phyloP scores from a whole-genome alignment of 2,113 vertebrate species.

The Euleptes europaea region DNA sequence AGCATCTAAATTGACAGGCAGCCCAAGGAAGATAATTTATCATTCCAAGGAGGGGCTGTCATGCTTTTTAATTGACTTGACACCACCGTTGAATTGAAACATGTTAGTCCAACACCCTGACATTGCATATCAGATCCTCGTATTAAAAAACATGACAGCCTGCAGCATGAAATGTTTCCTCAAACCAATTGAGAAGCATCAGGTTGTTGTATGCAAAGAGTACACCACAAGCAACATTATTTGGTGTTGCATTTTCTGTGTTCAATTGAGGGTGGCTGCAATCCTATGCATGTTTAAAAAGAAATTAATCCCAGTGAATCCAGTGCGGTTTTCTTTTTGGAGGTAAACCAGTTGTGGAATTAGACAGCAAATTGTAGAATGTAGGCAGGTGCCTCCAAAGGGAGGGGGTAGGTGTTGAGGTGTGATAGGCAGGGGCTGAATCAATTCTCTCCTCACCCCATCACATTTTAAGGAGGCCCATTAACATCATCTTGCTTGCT shows the following conservation, averaged over 20 bases:
- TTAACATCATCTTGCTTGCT: too few relatives aligned
- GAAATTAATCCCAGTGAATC: neutral
- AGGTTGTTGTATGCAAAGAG: constrained; percentile 1
- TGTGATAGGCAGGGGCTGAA: too few relatives aligned
- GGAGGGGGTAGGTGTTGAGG: too few relatives aligned
- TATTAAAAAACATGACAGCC: constrained; percentile 11
- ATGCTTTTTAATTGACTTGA: neutral
- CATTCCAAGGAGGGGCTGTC: constrained; percentile 7
- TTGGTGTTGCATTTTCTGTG: neutral
- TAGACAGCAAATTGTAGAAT: neutral
- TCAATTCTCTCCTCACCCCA: too few relatives aligned
- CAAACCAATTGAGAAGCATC: constrained; percentile 43
- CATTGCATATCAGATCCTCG: constrained; percentile 12
- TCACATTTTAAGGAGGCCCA: too few relatives aligned
- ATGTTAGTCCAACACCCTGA: neutral
- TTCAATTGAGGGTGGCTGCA: neutral
- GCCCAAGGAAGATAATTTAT: constrained; percentile 12
- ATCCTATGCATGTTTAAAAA: neutral
- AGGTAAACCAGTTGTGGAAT: neutral
- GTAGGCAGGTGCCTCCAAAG: too few relatives aligned
- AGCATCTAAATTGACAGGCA: neutral
- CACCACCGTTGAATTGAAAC: constrained; percentile 26
- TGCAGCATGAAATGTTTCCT: neutral
- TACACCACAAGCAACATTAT: neutral
- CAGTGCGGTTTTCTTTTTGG: neutral